Percentiles rank a stretch among this genome's conserved stretches.
Conservation (phyloP, 2,797 vertebrate genomes). For the Semaprochilodus insignis region DNA sequence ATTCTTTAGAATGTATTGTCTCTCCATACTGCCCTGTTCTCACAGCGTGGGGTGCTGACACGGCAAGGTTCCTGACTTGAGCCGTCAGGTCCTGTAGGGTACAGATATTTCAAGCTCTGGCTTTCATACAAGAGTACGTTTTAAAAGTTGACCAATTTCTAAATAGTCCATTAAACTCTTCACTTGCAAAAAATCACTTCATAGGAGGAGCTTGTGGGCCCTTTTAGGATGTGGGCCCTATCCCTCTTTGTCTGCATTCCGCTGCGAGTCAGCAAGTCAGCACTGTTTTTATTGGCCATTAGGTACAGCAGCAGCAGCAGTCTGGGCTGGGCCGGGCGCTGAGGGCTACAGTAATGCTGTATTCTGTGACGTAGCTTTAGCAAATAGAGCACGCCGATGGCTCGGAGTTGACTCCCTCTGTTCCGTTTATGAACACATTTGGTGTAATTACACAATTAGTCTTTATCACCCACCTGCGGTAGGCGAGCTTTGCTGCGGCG, state of each 20-base stretch:
- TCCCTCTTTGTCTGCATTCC: slow-evolving; percentile 47
- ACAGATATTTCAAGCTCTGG: no score
- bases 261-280: slow-evolving; percentile 81
- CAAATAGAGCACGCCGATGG: slow-evolving; percentile 6
- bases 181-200: no score
- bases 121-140: no score
- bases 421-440: slow-evolving; percentile 85
- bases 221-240: slow-evolving; percentile 30
- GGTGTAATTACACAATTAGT: slow-evolving; percentile 86
- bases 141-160: no score
- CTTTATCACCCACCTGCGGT: slow-evolving; percentile 87
- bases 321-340: slow-evolving; percentile 66
- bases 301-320: slow-evolving; percentile 77
- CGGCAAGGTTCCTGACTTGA: no score
- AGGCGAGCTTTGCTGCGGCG: slow-evolving; percentile 71
- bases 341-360: slow-evolving; percentile 51
- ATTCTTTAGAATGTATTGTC: no score
- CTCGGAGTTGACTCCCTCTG: slow-evolving; percentile 77
- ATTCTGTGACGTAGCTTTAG: slow-evolving; percentile 10
- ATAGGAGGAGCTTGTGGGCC: slow-evolving; percentile 24
- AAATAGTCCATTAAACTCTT: no score
- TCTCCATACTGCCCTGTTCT: no score
- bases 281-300: slow-evolving; percentile 84
- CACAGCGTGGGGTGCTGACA: no score
- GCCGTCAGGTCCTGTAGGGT: no score